phyloP scores from a whole-genome alignment of 92 coral and sea anemone genomes.

The Micromussa lordhowensis region DNA sequence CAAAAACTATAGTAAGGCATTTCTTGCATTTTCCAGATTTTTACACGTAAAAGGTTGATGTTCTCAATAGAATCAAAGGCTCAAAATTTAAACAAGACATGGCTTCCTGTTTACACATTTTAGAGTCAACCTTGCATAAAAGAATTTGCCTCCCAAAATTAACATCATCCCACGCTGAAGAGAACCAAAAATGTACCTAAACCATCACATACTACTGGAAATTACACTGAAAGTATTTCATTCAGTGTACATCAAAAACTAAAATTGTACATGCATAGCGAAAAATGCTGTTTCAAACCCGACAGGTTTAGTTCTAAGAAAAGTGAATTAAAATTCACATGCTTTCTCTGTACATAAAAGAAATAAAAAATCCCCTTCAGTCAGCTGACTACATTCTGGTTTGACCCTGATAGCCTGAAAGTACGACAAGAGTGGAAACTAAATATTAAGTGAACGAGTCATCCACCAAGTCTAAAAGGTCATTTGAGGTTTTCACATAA shows the following conservation, averaged over 20 bases:
- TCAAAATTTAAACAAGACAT: conserved; percentile 4
- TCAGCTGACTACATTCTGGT: neutral
- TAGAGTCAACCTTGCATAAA: conserved; percentile 11
- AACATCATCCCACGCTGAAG: neutral
- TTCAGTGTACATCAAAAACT: neutral
- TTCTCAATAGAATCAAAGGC: neutral
- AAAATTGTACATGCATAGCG: neutral
- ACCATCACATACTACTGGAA: neutral
- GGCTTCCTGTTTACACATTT: conserved; percentile 44
- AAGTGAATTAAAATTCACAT: neutral
- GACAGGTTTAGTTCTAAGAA: conserved; percentile 10
- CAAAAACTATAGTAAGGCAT: neutral
- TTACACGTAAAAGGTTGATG: neutral
- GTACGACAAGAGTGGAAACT: conserved; percentile 21
- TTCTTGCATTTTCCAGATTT: neutral
- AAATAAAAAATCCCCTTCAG: neutral
- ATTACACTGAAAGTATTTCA: conserved; percentile 16
- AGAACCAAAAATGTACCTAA: neutral
- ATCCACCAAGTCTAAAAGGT: neutral
- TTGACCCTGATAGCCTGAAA: conserved; percentile 9
- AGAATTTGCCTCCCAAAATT: conserved; percentile 10
- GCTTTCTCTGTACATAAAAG: neutral
- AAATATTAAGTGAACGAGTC: conserved; percentile 1
- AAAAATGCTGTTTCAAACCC: neutral
- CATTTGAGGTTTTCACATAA: neutral